Conservation (phyloP, 2,113 vertebrate genomes). For the Ibidorhyncha struthersii region DNA sequence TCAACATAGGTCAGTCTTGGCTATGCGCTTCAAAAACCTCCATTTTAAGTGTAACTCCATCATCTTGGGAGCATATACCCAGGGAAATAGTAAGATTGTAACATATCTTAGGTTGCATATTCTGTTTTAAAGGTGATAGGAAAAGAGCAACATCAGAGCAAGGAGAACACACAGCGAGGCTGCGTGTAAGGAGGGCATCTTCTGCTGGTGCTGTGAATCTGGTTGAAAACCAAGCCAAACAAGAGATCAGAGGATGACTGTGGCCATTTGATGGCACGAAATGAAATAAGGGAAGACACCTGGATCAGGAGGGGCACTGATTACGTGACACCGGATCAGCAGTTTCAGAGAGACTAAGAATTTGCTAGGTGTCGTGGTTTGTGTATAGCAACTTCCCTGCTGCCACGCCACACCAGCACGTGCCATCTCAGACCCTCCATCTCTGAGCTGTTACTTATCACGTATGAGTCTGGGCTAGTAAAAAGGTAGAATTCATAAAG, state of each 20-base stretch:
- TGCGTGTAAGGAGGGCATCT: neutral
- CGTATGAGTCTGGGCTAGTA: accelerated
- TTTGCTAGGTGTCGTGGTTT: neutral
- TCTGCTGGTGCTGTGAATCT: neutral
- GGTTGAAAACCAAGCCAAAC: neutral
- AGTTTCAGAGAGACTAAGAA: neutral
- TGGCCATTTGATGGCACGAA: neutral
- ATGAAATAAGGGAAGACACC: neutral
- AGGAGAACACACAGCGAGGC: neutral
- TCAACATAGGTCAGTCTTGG: neutral
- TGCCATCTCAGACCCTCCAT: neutral
- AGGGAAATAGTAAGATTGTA: neutral
- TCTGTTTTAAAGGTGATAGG: neutral
- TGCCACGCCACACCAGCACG: neutral
- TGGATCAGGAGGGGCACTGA: neutral
- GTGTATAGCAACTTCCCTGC: neutral
- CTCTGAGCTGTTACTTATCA: neutral
- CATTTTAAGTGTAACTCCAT: neutral
- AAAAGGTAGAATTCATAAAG: neutral
- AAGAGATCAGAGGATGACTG: neutral
- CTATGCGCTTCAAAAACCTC: neutral
- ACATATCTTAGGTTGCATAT: neutral
- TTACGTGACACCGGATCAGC: accelerated
- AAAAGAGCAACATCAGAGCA: neutral
- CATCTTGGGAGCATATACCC: neutral